Conservation (phyloP, 2,888 invertebrate species). For the Magallana nippona region DNA sequence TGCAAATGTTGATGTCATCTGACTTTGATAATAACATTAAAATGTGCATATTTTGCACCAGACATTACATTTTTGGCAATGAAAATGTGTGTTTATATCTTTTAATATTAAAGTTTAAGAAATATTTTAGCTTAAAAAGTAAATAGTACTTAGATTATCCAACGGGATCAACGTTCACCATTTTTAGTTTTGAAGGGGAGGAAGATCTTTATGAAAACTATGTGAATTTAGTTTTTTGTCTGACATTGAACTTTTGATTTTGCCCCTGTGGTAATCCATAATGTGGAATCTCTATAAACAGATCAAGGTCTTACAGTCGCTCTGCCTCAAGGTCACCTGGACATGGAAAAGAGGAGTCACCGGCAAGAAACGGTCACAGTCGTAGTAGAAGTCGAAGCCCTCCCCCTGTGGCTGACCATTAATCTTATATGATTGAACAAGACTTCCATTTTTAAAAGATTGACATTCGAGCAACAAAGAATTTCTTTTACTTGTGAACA, state of each 20-base stretch:
- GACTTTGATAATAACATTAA: too few relatives aligned
- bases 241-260: neutral
- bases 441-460: constrained; percentile 2
- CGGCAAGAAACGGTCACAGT: constrained; percentile 27
- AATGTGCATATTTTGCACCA: too few relatives aligned
- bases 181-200: too few relatives aligned
- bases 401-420: constrained; percentile 21
- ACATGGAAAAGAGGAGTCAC: constrained; percentile 23
- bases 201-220: too few relatives aligned
- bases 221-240: too few relatives aligned
- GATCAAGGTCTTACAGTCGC: constrained; percentile 57
- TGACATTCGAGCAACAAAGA: neutral
- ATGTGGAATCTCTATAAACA: constrained; percentile 34
- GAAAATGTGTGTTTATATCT: too few relatives aligned
- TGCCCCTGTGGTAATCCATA: neutral
- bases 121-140: too few relatives aligned
- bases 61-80: too few relatives aligned
- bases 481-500: constrained; percentile 10
- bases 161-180: too few relatives aligned
- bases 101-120: too few relatives aligned
- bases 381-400: constrained; percentile 40
- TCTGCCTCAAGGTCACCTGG: constrained; percentile 52
- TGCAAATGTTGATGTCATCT: too few relatives aligned
- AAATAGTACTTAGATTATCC: too few relatives aligned
- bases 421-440: neutral